Evolutionary conservation across 2,113 vertebrate species (phyloP).

Genomic region (Colaptes auratus): DNA sequence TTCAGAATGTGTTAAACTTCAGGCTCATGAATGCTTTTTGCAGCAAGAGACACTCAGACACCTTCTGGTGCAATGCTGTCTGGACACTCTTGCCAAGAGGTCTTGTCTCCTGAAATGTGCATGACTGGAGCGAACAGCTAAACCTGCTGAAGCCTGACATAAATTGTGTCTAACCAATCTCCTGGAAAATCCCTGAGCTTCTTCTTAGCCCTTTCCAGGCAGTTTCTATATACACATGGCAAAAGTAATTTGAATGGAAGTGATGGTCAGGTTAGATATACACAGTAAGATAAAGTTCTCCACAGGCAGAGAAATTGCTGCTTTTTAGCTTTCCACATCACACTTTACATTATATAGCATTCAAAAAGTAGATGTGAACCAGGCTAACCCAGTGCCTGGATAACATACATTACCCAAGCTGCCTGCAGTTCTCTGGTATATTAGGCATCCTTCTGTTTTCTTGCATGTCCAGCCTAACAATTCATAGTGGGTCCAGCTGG

Average conservation of each 20-base stretch:
- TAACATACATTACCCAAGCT: not conserved
- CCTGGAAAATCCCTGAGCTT: not conserved
- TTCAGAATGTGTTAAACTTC: not conserved
- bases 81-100: not conserved
- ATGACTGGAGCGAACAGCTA: not conserved
- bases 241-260: not conserved
- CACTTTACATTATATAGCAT: not conserved
- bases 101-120: not conserved
- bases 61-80: not conserved
- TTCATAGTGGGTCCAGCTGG: not conserved
- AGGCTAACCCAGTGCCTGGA: not conserved
- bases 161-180: not conserved
- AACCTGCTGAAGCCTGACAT: not conserved
- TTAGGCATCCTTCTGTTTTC: not conserved
- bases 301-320: not conserved
- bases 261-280: not conserved
- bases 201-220: not conserved
- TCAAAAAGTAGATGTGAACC: not conserved
- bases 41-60: rapidly evolving
- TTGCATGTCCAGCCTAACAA: not conserved
- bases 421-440: not conserved
- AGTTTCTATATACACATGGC: not conserved
- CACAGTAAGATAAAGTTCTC: not conserved
- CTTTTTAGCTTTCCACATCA: not conserved
- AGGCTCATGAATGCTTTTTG: not conserved